A percentile compares a stretch with the other conserved stretches of the same genome.
Evolutionary conservation across 2,888 invertebrate genomes (phyloP).

Genomic region (Oscheius sp.): DNA sequence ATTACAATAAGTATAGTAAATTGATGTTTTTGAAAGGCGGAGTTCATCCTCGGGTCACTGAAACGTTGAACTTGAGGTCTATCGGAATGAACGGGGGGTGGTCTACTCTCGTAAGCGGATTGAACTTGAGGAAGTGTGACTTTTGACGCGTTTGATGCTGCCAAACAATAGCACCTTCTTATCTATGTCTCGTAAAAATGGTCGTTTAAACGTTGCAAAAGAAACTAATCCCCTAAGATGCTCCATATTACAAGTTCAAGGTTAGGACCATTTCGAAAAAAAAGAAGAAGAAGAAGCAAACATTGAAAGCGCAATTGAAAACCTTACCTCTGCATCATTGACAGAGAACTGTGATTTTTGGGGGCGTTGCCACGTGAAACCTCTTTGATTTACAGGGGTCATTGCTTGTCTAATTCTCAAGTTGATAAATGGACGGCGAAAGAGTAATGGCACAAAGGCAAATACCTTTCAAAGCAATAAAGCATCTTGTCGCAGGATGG

Average conservation of each 20-base stretch:
- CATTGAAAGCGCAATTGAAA: not conserved
- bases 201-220: constrained; percentile 21
- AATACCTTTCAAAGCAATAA: constrained; percentile 19
- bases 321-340: constrained; percentile 25
- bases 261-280: constrained; percentile 1
- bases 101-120: constrained; percentile 16
- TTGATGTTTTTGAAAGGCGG: constrained; percentile 61
- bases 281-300: constrained; percentile 10
- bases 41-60: constrained; percentile 48
- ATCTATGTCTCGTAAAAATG: constrained; percentile 31
- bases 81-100: not conserved
- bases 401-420: constrained; percentile 29
- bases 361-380: constrained; percentile 27
- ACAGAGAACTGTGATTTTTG: constrained; percentile 18
- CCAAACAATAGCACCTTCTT: constrained; percentile 30
- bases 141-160: constrained; percentile 18
- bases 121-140: constrained; percentile 29
- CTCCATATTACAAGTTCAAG: not conserved
- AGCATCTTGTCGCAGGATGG: not conserved
- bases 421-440: constrained; percentile 23
- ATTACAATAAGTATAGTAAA: constrained; percentile 60
- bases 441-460: constrained; percentile 17
- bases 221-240: constrained; percentile 10
- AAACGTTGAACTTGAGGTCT: not conserved
- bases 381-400: constrained; percentile 35